phyloP scores from a whole-genome alignment of 2,113 vertebrate genomes.

The Aptenodytes patagonicus region DNA sequence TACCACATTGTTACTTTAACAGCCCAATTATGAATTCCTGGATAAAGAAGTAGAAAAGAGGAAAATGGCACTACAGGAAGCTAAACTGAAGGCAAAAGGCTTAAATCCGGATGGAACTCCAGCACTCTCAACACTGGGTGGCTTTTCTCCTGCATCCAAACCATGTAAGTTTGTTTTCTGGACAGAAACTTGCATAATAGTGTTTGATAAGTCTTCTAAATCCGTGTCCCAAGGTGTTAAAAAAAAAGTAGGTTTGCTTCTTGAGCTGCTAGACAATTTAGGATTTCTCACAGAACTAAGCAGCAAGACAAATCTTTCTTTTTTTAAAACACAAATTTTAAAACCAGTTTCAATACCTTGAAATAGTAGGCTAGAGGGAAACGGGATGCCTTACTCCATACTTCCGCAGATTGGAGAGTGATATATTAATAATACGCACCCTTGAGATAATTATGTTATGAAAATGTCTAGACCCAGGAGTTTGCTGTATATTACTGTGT shows the following conservation, averaged over 20 bases:
- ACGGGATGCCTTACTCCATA: background rate
- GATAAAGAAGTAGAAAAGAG: slow-evolving; percentile 97
- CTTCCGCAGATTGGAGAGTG: background rate
- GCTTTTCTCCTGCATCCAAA: slow-evolving; percentile 96
- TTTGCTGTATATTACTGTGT: background rate
- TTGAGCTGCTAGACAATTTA: background rate
- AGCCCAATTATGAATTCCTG: slow-evolving; percentile 95
- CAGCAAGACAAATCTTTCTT: background rate
- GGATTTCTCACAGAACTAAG: background rate
- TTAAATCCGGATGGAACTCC: slow-evolving; percentile 97
- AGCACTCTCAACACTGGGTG: slow-evolving; percentile 88
- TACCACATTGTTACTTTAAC: background rate
- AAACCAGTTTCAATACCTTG: background rate
- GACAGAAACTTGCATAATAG: background rate
- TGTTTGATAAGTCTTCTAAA: background rate
- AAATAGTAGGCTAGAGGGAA: background rate
- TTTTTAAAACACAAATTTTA: background rate
- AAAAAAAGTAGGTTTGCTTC: background rate
- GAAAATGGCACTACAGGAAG: slow-evolving; percentile 92
- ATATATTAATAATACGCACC: accelerated
- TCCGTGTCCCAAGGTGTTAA: background rate
- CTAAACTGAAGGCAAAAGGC: slow-evolving; percentile 95
- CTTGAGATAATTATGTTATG: background rate
- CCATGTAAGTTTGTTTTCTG: slow-evolving; percentile 77
- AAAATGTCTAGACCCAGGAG: background rate